Base-by-base conservation (phyloP, 2,113 vertebrate species). In the Acanthisitta chloris region DNA sequence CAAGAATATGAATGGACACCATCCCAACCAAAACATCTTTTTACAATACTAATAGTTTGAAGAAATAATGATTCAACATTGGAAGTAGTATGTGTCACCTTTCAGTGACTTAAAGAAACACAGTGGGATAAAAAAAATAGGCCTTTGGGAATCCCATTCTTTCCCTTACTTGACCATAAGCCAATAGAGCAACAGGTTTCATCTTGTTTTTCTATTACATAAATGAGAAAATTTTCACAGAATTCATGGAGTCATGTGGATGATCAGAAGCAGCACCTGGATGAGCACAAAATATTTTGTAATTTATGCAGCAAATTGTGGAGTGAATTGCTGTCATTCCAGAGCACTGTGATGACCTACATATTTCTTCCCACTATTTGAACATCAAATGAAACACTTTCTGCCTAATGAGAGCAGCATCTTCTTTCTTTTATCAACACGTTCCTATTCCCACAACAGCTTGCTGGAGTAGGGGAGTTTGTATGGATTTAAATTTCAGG, bases 81-180 rank as follows among this genome's bases (percentile, higher is more conserved):
- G 16, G 28, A 78, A 71, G 49, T 36, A 31, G 25, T 40, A 25
- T 1, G 0, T 73, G 21, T 74, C 38, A 54, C 17, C 31, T 86
- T 86, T 80, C 17, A 54, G 28, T 38, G 34, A 67, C 29, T 45
- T 67, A 73, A 85, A 71, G 28, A 78, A 81, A 73, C 58, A 33
- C 0, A 24, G 33, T 66, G 1, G 1, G 26, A 59, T n/a, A 33
- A 1, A 5, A 66, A 84, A 86, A 52, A 0, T 3, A 69, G 25
- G 6, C 16, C 29, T 77, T 72, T 54, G 23, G 28, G 17, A 49
- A 84, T 62, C 48, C 58, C 3, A 2, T 1, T 14, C 51, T 82
- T 77, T 86, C 62, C 24, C 62, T 78, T 73, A 31, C 36, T n/a
- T 87, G 24, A 61, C 26, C 19, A 8, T 1, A 43, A 29, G 14